Base-by-base conservation (phyloP, 2,888 invertebrate genomes). In the Apodemia zela region DNA sequence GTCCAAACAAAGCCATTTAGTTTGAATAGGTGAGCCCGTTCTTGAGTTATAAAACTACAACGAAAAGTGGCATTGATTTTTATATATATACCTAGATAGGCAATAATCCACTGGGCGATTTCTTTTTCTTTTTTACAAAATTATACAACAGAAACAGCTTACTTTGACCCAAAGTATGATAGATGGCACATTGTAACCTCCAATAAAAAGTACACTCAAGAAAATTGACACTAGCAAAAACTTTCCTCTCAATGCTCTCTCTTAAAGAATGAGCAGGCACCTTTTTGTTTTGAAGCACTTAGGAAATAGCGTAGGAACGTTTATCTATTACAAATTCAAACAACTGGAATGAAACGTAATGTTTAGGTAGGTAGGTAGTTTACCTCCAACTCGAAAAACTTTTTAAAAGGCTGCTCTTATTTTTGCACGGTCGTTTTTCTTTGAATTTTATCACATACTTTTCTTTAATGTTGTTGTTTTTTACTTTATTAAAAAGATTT, bases 381-480 rank as follows among this genome's bases (percentile, higher is more conserved):
- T 54, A 21, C 49, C 3, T 49, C 25, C 25, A 15, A 21, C 54
- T 54, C 25, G 15, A 25, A 54, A 54, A 25, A 54, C 25, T 54
- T 54, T 54, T 54, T 54, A 45, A 54, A 54, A 54, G 54, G 13
- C 25, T 21, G 25, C 21, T 21, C 13, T 25, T 38, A 38, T 38
- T 54, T 6, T 13, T 6, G 5, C 15, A 25, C 51, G 13, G 21
- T 54, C 54, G 21, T 54, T 54, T 25, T 25, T 25, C 54, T 54
- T 54, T 54, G 7, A 25, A 54, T 54, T 54, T 54, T 54, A 54
- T 54, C 15, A 54, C 54, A 11, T 21, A 18, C 21, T n/a, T 54
- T 10, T 4, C 18, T 25, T 54, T 54, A 54, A 18, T 13, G 13
- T 21, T 54, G 13, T 51, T 42, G 45, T 25, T 54, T 25, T 25